phyloP scores from a whole-genome alignment of 1,140 invertebrate genomes.

The Stenopsyche tienmushanensis region DNA sequence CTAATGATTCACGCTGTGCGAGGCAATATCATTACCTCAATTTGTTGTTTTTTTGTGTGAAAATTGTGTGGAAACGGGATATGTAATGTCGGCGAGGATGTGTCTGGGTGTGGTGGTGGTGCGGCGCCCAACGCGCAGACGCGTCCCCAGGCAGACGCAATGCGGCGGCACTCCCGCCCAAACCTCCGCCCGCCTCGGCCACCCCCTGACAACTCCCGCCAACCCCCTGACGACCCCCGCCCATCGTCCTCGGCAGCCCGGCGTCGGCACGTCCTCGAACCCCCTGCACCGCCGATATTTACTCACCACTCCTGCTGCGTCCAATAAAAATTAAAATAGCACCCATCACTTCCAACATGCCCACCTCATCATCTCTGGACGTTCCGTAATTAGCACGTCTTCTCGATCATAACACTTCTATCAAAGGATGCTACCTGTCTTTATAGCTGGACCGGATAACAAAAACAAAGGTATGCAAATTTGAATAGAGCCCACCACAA shows the following conservation, averaged over 20 bases:
- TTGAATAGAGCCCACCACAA: no score
- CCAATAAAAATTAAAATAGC: background rate
- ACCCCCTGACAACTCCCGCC: background rate
- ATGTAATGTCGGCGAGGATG: background rate
- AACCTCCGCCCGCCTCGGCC: background rate
- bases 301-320: background rate
- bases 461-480: no score
- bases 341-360: background rate
- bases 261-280: background rate
- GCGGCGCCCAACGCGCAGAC: slow-evolving; percentile 3
- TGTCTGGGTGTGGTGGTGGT: background rate
- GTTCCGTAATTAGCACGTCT: no score
- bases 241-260: background rate
- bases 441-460: no score
- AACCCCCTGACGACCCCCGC: background rate
- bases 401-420: no score
- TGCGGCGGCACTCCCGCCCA: slow-evolving; percentile 9
- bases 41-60: slow-evolving; percentile 2
- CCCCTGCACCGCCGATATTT: background rate
- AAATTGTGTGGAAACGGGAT: no score
- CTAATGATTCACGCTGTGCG: background rate
- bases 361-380: background rate
- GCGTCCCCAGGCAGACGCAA: slow-evolving; percentile 26
- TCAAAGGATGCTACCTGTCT: no score
- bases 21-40: background rate